These are phyloP conservation scores for Cheilosia vernalis DNA, from an alignment of 2,888 invertebrate species.

Conservation along the genomic window DNA sequence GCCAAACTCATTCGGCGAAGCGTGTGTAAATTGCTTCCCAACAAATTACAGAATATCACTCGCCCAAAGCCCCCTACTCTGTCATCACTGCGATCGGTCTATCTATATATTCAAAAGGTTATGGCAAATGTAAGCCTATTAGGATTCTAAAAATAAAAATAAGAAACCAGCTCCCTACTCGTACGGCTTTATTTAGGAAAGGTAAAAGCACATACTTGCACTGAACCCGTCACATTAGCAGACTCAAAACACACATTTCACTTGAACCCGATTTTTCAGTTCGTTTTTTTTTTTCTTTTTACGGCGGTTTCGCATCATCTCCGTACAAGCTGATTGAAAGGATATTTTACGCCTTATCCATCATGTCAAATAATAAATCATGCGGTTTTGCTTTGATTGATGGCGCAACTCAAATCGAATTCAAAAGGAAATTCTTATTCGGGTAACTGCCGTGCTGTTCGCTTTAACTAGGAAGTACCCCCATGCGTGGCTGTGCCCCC, in stretches of 20 bases:
- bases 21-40: no score
- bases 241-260: neutral
- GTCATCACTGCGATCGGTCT: no score
- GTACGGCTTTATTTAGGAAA: neutral
- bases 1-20: no score
- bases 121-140: neutral
- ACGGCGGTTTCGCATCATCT: conserved; percentile 63
- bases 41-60: no score
- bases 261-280: neutral
- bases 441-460: conserved; percentile 25
- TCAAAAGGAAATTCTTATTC: conserved; percentile 72
- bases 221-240: neutral
- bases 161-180: neutral
- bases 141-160: neutral
- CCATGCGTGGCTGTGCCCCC: conserved; percentile 24
- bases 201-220: neutral
- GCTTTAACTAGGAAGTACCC: conserved; percentile 10
- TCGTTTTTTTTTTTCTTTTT: neutral
- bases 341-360: conserved; percentile 75
- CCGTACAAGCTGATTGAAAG: conserved; percentile 71
- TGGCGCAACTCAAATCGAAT: conserved; percentile 74
- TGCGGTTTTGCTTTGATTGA: conserved; percentile 75
- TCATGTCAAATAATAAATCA: conserved; percentile 75
- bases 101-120: neutral
- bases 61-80: no score